phyloP scores from a whole-genome alignment of 1,140 invertebrate species.

The Dinoponera quadriceps region DNA sequence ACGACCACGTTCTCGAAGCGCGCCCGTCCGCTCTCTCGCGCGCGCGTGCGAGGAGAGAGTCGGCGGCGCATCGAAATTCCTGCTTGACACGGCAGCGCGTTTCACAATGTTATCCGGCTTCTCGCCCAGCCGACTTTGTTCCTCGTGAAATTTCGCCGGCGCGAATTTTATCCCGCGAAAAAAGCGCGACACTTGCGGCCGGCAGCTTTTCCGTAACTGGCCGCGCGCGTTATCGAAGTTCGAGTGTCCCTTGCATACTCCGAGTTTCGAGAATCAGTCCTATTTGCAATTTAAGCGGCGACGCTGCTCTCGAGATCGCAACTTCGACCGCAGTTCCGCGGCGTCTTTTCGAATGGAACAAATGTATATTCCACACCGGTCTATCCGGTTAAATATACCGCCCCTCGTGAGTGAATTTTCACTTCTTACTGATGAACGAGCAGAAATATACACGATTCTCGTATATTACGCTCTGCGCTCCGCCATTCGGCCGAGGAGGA shows the following conservation, averaged over 20 bases:
- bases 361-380: too few relatives aligned
- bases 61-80: constrained; percentile 36
- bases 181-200: neutral
- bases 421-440: too few relatives aligned
- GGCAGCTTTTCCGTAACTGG: constrained; percentile 28
- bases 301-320: constrained; percentile 20
- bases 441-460: neutral
- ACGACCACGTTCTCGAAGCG: constrained; percentile 4
- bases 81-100: constrained; percentile 27
- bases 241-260: constrained; percentile 24
- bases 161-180: constrained; percentile 3
- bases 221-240: constrained; percentile 26
- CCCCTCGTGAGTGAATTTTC: too few relatives aligned
- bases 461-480: neutral
- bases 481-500: too few relatives aligned
- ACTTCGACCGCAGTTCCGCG: neutral
- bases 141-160: constrained; percentile 13
- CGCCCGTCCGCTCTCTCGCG: neutral
- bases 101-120: constrained; percentile 33
- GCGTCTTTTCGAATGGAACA: too few relatives aligned
- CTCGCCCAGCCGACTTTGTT: constrained; percentile 31
- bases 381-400: too few relatives aligned
- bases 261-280: constrained; percentile 30
- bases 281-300: constrained; percentile 41
- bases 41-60: constrained; percentile 7